These are phyloP conservation scores for Balearica regulorum DNA, from an alignment of 2,797 vertebrate genomes.

Conservation along the genomic window DNA sequence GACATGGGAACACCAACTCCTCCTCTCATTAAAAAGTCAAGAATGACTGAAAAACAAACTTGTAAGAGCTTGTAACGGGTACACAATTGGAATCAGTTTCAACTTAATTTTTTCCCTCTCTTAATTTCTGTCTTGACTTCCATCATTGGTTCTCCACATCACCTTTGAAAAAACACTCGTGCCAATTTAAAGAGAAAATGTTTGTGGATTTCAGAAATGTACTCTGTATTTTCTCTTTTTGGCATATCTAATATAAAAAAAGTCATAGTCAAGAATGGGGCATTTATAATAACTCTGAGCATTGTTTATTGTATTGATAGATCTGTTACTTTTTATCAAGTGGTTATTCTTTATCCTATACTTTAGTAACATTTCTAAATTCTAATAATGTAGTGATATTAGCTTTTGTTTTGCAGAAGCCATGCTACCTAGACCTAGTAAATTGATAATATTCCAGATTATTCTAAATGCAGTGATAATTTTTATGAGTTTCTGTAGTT, in stretches of 20 bases:
- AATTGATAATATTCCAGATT: not conserved
- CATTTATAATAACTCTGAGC: not conserved
- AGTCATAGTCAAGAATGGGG: not conserved
- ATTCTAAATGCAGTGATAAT: not conserved
- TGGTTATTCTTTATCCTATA: not conserved
- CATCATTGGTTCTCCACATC: not conserved
- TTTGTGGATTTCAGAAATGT: not conserved
- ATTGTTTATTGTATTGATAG: not conserved
- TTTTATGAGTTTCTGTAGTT: not conserved
- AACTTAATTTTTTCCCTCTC: not conserved
- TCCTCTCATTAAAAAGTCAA: not conserved
- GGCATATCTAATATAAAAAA: not conserved
- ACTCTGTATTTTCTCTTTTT: not conserved
- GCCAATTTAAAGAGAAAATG: not conserved
- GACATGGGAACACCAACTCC: not conserved
- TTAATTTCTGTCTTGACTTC: not conserved
- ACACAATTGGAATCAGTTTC: not conserved
- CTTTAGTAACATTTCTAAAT: not conserved
- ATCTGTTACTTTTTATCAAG: not conserved
- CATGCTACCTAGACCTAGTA: not conserved
- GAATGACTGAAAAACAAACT: not conserved
- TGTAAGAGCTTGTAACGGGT: conserved; percentile 9
- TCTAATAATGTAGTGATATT: not conserved
- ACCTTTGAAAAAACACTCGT: not conserved
- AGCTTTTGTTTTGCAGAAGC: not conserved